A percentile compares a stretch with the other conserved stretches of the same genome.
Conservation (phyloP, 2,797 vertebrate species). For the Chrysolophus pictus region DNA sequence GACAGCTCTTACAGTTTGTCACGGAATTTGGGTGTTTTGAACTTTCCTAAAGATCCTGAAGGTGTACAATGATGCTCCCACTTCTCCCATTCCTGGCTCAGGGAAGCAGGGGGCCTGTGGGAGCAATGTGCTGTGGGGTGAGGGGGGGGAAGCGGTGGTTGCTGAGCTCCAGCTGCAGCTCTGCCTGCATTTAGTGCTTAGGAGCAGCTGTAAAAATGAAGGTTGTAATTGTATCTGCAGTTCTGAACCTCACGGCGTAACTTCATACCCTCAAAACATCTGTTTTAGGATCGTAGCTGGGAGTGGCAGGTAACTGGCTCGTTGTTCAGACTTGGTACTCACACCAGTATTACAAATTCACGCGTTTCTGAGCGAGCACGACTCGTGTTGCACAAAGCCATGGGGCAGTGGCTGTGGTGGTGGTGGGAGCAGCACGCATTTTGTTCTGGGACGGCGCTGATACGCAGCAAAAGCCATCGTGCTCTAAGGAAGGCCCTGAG, state of each 20-base stretch:
- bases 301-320: conserved; percentile 58
- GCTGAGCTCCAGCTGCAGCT: conserved; percentile 37
- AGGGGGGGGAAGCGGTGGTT: not conserved
- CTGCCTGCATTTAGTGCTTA: conserved; percentile 51
- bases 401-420: not conserved
- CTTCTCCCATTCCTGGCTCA: not conserved
- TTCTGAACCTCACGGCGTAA: conserved; percentile 49
- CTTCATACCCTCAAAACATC: conserved; percentile 69
- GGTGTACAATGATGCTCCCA: fast-evolving
- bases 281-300: conserved; percentile 67
- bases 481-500: not conserved
- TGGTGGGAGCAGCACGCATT: not conserved
- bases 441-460: too few species aligned
- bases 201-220: conserved; percentile 68
- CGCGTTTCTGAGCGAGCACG: conserved; percentile 48
- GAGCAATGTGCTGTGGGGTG: not conserved
- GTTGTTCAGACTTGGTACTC: conserved; percentile 44
- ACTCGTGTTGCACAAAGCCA: not conserved
- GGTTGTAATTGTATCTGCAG: conserved; percentile 57
- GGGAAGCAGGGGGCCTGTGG: not conserved
- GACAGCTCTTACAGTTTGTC: not conserved
- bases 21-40: not conserved
- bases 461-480: not conserved
- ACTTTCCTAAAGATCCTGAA: not conserved
- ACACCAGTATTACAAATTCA: conserved; percentile 70